Evolutionary conservation across 2,113 vertebrate species (phyloP), one percentile per base, ranked within the genome.

Genomic region (Nestor notabilis): DNA sequence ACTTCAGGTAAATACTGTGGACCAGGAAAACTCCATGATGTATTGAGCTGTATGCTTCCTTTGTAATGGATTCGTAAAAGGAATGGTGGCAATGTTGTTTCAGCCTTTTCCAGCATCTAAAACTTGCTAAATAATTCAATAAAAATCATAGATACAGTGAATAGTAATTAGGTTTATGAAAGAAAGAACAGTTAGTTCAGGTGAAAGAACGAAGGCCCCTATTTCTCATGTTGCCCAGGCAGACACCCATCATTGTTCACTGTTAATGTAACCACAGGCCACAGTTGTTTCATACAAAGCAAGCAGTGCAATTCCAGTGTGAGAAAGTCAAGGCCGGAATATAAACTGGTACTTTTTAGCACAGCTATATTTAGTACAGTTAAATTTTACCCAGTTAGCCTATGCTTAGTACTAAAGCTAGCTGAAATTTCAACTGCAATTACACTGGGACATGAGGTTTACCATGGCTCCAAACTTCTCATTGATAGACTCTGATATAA

Each of bases 81-180:
- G 52, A 58, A 84, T 28, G 23, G 31, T 61, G 85, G 53, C 44
- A 72, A 17, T 52, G n/a, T 72, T 96, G 35, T 69, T 89, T 75
- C 65, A 94, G 61, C 43, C 24, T 56, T 87, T 89, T 29, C 47
- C 17, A 75, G 58, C 1, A 14, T 72, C 65, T 84, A 70, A 78
- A 86, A 84, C 31, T 82, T 79, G 61, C 58, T 84, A 90, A 95
- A 95, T 93, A 95, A 89, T 82, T 90, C 46, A 84, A 35, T 79
- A 65, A 92, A 96, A 84, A 56, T 47, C n/a, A 82, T 47, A 0
- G 4, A n/a, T 85, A 64, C 31, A 19, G 44, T 41, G 77, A 79
- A 60, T 41, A 46, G 21, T 58, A 89, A 56, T 87, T 86, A 93
- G 55, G 50, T 63, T 88, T 80, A 77, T 84, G 37, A 81, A 78